Evolutionary conservation across 2,888 invertebrate genomes (phyloP).

Genomic region (Euphydryas editha): DNA sequence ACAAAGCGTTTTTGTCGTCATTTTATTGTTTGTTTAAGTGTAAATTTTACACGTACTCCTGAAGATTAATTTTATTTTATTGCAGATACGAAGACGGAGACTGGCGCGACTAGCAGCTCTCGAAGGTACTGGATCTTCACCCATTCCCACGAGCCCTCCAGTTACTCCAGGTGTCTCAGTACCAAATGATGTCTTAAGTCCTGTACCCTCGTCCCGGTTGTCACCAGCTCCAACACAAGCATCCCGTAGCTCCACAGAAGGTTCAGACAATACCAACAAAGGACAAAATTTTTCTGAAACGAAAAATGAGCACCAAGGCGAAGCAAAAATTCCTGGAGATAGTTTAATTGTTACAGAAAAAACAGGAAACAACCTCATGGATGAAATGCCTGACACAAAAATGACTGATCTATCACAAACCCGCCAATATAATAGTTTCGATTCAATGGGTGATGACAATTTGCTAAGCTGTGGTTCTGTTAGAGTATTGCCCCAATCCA

Average conservation of each 20-base stretch:
- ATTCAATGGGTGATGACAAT: slow-evolving; percentile 78
- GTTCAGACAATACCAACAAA: slow-evolving; percentile 67
- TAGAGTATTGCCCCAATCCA: slow-evolving; percentile 70
- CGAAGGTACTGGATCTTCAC: slow-evolving; percentile 77
- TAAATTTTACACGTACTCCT: slow-evolving; percentile 59
- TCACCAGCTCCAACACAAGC: slow-evolving; percentile 59
- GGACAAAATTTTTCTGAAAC: slow-evolving; percentile 69
- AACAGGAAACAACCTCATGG: slow-evolving; percentile 73
- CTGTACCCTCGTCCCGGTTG: slow-evolving; percentile 53
- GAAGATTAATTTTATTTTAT: slow-evolving; percentile 55
- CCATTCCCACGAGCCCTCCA: slow-evolving; percentile 77
- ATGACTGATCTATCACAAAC: slow-evolving; percentile 80
- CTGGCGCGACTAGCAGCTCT: slow-evolving; percentile 88
- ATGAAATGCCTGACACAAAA: slow-evolving; percentile 81
- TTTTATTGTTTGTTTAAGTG: slow-evolving; percentile 58
- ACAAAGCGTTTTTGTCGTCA: slow-evolving; percentile 77
- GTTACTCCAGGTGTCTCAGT: slow-evolving; percentile 73
- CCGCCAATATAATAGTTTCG: slow-evolving; percentile 78
- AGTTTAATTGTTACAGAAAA: slow-evolving; percentile 80
- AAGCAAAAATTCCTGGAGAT: slow-evolving; percentile 73
- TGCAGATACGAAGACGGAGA: slow-evolving; percentile 89
- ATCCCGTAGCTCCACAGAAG: slow-evolving; percentile 61
- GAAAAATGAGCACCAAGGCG: slow-evolving; percentile 65
- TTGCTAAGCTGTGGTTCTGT: slow-evolving; percentile 76
- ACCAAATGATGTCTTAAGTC: slow-evolving; percentile 59